Evolutionary conservation across 2,888 invertebrate species (phyloP).

Genomic region (Strigamia maritima): DNA sequence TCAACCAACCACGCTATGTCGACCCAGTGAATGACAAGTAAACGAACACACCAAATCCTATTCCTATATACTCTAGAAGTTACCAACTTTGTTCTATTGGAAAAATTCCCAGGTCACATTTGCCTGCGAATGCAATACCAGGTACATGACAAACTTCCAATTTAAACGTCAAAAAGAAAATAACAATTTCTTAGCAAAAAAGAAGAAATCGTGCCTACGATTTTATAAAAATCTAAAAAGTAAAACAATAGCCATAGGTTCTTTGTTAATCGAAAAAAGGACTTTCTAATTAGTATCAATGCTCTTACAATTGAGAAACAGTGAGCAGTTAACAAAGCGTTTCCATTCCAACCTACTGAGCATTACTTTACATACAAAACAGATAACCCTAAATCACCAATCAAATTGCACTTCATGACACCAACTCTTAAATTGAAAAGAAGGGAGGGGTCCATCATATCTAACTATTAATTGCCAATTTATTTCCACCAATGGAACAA

Average conservation of each 20-base stretch:
- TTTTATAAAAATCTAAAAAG: too few species aligned
- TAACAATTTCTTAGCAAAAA: not conserved
- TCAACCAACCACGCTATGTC: constrained; percentile 18
- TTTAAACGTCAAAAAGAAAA: not conserved
- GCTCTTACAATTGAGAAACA: too few species aligned
- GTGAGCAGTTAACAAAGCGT: not conserved
- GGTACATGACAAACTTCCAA: not conserved
- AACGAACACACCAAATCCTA: constrained; percentile 29
- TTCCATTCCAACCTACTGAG: not conserved
- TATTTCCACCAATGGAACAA: constrained; percentile 9
- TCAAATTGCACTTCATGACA: constrained; percentile 5
- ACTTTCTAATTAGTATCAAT: too few species aligned
- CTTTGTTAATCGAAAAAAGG: too few species aligned
- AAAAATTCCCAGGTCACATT: not conserved
- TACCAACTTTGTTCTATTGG: not conserved
- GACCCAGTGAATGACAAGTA: constrained; percentile 32
- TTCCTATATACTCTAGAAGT: not conserved
- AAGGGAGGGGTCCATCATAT: not conserved
- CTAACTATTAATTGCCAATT: constrained; percentile 28
- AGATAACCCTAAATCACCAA: not conserved
- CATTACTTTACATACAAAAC: constrained; percentile 1
- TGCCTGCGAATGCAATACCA: not conserved
- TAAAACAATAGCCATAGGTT: too few species aligned
- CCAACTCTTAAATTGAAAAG: constrained; percentile 1
- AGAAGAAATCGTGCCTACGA: too few species aligned